Evolutionary conservation across 1,140 invertebrate genomes (phyloP).

Genomic region (Ptiloglossa arizonensis): DNA sequence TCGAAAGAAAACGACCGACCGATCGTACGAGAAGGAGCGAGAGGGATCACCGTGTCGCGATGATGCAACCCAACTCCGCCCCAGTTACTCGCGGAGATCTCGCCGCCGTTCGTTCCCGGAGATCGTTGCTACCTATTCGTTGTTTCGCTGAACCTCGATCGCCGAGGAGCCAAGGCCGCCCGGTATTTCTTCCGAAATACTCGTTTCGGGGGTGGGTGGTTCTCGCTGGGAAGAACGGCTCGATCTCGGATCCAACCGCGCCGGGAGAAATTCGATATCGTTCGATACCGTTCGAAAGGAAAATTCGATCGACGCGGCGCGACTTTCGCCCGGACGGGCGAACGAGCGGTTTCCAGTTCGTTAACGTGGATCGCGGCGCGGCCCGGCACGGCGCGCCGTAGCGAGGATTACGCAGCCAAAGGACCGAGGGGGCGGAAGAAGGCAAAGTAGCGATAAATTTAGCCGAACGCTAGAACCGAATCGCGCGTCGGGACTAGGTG

Average conservation of each 20-base stretch:
- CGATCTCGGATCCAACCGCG: too few relatives aligned
- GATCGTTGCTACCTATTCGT: constrained; percentile 73
- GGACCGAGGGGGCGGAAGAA: constrained; percentile 45
- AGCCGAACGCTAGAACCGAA: constrained; percentile 63
- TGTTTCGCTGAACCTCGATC: constrained; percentile 73
- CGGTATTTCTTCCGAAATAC: constrained; percentile 70
- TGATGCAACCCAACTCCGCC: constrained; percentile 77
- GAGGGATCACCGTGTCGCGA: constrained; percentile 49
- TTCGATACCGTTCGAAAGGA: not conserved
- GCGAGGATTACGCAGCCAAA: constrained; percentile 43
- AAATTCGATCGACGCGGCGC: not conserved
- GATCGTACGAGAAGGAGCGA: not conserved
- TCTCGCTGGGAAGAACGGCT: not conserved
- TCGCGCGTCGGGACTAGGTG: constrained; percentile 61
- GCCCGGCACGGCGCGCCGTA: not conserved
- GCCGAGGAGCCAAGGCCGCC: constrained; percentile 69
- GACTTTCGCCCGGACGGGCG: constrained; percentile 9
- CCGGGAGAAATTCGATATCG: not conserved
- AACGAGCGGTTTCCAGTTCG: constrained; percentile 32
- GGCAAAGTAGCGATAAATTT: constrained; percentile 65
- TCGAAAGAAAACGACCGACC: constrained; percentile 13
- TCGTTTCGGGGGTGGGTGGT: constrained; percentile 6
- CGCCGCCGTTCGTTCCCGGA: constrained; percentile 62
- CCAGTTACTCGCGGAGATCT: constrained; percentile 71
- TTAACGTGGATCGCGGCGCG: constrained; percentile 28